Base-by-base conservation (phyloP, 2,888 invertebrate genomes). In the Harpalus rufipes region DNA sequence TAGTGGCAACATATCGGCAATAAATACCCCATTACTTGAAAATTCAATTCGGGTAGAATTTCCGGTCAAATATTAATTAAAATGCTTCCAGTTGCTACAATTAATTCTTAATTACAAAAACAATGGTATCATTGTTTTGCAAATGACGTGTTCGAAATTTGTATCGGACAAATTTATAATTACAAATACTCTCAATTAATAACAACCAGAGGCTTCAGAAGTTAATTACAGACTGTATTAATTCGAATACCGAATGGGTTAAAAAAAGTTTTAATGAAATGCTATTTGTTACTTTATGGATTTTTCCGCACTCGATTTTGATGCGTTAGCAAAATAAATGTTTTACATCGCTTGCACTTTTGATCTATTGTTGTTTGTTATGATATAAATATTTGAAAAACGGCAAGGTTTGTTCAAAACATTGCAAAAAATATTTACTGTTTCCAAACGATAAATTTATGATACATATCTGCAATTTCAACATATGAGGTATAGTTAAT, bases 61-160 rank as follows among this genome's bases (percentile, higher is more conserved):
- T 39, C 68, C 68, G 68, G 68, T 68, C 68, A 68, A 68, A 68
- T 68, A 68, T 68, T 68, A 68, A 68, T 68, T 68, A 68, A 68
- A 68, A 68, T 14, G 32, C 68, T 68, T 65, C 14, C 68, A 68
- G 1, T 25, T n/a, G 68, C 63, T 68, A 68, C 68, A 68, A 68
- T 68, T 68, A 68, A 68, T 68, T 68, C 68, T 68, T 68, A 68
- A 68, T 68, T 68, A 68, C 68, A 68, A 68, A 68, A 68, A 68
- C 68, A 68, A 68, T 39, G 68, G n/a, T 68, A 68, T 68, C 68
- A 68, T 68, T 68, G 68, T 68, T 68, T 68, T 68, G 68, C 68
- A 68, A 68, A 68, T 68, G 68, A 68, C 68, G 68, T 68, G 68
- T 68, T 68, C 68, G 32, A 39, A 68, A 68, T 68, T 63, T 68